phyloP scores from a whole-genome alignment of 2,113 vertebrate species.

The Brachionichthys hirsutus region DNA sequence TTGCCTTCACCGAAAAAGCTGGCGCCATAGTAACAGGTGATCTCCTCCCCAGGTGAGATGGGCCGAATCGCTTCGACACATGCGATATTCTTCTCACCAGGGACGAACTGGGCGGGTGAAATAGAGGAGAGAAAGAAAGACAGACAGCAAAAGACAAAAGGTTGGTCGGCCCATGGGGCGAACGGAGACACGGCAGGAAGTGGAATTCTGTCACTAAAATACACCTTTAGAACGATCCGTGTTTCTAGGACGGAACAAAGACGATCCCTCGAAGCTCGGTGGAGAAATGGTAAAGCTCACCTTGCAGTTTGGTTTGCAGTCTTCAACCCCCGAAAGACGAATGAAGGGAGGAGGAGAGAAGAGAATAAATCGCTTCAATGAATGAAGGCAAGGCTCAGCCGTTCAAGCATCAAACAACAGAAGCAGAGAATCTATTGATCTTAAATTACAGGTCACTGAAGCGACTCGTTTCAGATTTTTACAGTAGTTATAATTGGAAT shows the following conservation, averaged over 20 bases:
- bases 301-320: constrained; percentile 94
- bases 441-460: background rate
- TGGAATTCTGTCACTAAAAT: too few species aligned
- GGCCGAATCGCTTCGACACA: constrained; percentile 90
- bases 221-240: too few species aligned
- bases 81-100: constrained; percentile 85
- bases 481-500: too few species aligned
- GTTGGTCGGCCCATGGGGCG: constrained; percentile 27
- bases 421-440: too few species aligned
- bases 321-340: constrained; percentile 61
- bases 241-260: too few species aligned
- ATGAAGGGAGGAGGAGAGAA: background rate
- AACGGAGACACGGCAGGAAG: background rate
- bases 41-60: constrained; percentile 89
- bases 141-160: constrained; percentile 36
- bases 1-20: constrained; percentile 94
- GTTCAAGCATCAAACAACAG: background rate
- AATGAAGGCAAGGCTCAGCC: constrained; percentile 19
- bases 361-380: constrained; percentile 7
- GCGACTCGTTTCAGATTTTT: too few species aligned
- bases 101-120: constrained; percentile 78
- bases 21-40: constrained; percentile 92
- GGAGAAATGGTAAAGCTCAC: constrained; percentile 65
- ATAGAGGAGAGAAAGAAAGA: background rate
- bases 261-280: background rate